Evolutionary conservation across 2,797 vertebrate genomes (phyloP).

Genomic region (Selene dorsalis): DNA sequence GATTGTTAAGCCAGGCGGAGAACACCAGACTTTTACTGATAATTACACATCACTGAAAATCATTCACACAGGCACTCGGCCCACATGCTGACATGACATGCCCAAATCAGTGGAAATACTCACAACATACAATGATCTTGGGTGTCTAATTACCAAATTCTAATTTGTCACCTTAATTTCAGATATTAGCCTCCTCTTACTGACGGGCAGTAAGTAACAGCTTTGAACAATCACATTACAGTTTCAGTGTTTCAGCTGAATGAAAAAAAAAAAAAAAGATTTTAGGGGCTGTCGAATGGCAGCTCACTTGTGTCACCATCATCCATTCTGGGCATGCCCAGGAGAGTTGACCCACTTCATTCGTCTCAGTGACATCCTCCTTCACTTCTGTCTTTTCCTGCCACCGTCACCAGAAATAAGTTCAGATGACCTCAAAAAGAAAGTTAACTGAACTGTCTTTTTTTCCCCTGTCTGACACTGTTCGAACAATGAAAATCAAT

Average conservation of each 20-base stretch:
- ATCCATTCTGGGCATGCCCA: conserved; percentile 63
- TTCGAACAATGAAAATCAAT: conserved; percentile 31
- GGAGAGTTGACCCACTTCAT: conserved; percentile 73
- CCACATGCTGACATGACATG: conserved; percentile 6
- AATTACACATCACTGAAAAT: conserved; percentile 46
- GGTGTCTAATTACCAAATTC: conserved; percentile 22
- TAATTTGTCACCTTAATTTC: conserved; percentile 1
- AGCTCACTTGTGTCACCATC: conserved; percentile 50
- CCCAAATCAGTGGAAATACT: not conserved
- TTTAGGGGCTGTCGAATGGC: conserved; percentile 45
- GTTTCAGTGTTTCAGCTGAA: not conserved
- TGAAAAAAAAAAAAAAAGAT: conserved; percentile 33
- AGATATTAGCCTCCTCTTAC: no score
- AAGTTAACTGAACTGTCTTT: conserved; percentile 29
- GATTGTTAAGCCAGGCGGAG: conserved; percentile 35
- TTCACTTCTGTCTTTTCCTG: conserved; percentile 65
- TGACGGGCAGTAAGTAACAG: no score
- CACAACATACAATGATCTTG: conserved; percentile 14
- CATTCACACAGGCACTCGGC: not conserved
- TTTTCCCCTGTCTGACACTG: not conserved
- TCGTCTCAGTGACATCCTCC: conserved; percentile 57
- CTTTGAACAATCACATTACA: conserved; percentile 3
- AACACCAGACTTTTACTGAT: conserved; percentile 43
- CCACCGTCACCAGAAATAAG: conserved; percentile 53
- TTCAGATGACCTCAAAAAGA: conserved; percentile 59